Evolutionary conservation across 2,888 invertebrate species (phyloP), one percentile per base, ranked within the genome.

Genomic region (Cecidostiba fungosa): DNA sequence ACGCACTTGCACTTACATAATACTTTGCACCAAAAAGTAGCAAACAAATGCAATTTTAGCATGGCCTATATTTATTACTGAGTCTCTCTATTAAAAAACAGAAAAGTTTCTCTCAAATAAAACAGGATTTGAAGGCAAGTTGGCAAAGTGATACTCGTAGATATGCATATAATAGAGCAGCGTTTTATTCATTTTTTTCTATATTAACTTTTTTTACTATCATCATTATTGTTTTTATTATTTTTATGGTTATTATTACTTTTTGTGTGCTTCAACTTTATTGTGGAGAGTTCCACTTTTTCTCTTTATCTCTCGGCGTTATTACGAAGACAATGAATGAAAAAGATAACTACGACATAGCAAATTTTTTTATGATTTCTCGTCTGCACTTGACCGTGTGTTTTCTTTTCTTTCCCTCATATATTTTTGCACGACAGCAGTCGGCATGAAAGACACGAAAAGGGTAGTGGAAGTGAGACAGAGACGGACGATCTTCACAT

Each of bases 381-480:
- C 80, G 76, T 80, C 54, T 84, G 70, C 84, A 80, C 84, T 84
- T 84, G 74, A 84, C 79, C 84, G 84, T 84, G 80, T 26, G 81
- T 76, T 83, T 85, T 82, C 70, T 86, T 77, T 85, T 69, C 19
- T 81, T 77, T 86, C 50, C 76, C 32, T 80, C 62, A 78, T 86
- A 69, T 47, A 81, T 80, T 86, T 81, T 87, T 82, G 90, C 91
- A 91, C 90, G 91, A 89, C 88, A 90, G 89, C 91, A 93, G 92
- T 90, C 92, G 92, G 90, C 93, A 92, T 89, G 93, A 93, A 91
- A 94, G 92, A 90, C 93, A 92, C 89, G 93, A 93, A 91, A 94
- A 95, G 91, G 95, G 95, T 92, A 95, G 95, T 92, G 95, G 96
- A 93, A 96, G 96, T 93, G 96, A 96, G 94, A 96, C 96, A 93